Evolutionary conservation across 2,888 invertebrate genomes (phyloP).

Genomic region (Dysmachus trigonus): DNA sequence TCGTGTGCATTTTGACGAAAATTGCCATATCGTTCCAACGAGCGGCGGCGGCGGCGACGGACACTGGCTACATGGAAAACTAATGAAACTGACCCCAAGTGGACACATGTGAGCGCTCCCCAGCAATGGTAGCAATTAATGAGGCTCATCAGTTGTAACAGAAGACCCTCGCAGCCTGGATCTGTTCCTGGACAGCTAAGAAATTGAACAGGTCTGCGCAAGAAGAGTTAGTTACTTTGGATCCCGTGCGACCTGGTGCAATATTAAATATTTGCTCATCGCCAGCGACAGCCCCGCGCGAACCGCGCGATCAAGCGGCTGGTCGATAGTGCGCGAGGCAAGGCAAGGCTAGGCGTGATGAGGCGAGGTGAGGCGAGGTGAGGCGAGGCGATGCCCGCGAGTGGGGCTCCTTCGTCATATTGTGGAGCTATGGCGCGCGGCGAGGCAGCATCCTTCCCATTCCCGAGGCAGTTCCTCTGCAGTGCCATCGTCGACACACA

Average conservation of each 20-base stretch:
- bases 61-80: constrained; percentile 14
- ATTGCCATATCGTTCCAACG: constrained; percentile 25
- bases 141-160: constrained; percentile 46
- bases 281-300: constrained; percentile 22
- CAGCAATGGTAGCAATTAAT: constrained; percentile 44
- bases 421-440: not conserved
- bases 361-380: too few species aligned
- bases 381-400: not conserved
- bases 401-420: constrained; percentile 32
- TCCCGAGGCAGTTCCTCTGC: too few species aligned
- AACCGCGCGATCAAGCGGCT: constrained; percentile 15
- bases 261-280: constrained; percentile 44
- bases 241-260: constrained; percentile 16
- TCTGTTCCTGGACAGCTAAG: constrained; percentile 41
- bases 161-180: constrained; percentile 36
- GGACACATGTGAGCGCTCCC: constrained; percentile 27
- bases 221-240: not conserved
- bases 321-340: not conserved
- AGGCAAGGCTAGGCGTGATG: too few species aligned
- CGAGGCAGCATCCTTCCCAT: not conserved
- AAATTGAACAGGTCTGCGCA: constrained; percentile 37
- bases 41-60: not conserved
- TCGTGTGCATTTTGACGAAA: not conserved
- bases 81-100: constrained; percentile 36
- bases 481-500: constrained; percentile 24